Conservation (phyloP, 2,797 vertebrate species). For the Coregonus suidteri region DNA sequence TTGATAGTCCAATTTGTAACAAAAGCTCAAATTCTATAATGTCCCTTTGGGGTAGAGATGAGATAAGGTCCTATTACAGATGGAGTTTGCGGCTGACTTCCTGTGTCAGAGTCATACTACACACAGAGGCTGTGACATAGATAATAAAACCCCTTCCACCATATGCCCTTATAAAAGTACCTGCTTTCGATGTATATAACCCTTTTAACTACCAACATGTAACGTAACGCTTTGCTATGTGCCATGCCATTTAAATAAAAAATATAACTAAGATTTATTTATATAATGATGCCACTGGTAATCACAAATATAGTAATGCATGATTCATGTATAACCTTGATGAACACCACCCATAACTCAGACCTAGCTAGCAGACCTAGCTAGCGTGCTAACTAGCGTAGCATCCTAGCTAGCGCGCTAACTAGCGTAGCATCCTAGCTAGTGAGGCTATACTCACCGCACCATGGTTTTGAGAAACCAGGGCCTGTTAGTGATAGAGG, state of each 20-base stretch:
- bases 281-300: conserved; percentile 47
- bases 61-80: conserved; percentile 60
- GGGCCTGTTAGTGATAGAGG: conserved; percentile 90
- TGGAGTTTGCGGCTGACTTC: conserved; percentile 62
- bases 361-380: no score
- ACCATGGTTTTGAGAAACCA: conserved; percentile 99
- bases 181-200: conserved; percentile 52
- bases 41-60: conserved; percentile 50
- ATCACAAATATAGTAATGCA: conserved; percentile 23
- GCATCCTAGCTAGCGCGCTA: no score
- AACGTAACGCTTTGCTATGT: conserved; percentile 27
- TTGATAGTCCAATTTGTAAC: conserved; percentile 49
- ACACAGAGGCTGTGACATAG: conserved; percentile 40
- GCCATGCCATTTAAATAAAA: conserved; percentile 44
- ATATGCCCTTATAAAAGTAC: conserved; percentile 24
- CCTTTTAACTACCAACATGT: conserved; percentile 45
- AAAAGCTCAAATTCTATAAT: conserved; percentile 42
- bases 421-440: no score
- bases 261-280: conserved; percentile 40
- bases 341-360: no score
- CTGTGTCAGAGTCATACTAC: conserved; percentile 46
- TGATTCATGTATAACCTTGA: conserved; percentile 26
- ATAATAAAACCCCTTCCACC: conserved; percentile 28
- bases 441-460: conserved; percentile 73
- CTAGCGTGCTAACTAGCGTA: no score